Base-by-base conservation (phyloP, 1,140 invertebrate genomes). In the Caenorhabditis brenneri region DNA sequence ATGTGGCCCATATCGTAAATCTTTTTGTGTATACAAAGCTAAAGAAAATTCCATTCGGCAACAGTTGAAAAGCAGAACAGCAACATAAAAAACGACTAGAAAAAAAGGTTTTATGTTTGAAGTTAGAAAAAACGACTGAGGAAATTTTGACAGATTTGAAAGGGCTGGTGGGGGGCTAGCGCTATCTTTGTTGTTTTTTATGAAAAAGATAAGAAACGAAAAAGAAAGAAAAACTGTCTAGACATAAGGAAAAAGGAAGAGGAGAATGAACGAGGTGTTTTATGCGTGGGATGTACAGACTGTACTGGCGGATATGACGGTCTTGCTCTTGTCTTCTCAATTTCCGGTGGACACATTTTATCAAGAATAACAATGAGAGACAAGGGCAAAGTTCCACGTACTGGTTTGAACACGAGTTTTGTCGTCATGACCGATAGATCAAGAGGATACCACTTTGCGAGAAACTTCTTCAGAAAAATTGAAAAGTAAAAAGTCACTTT, bases 1-100 rank as follows among this genome's bases (percentile, higher is more conserved):
- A 74, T 74, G 15, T 74, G 65, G 65, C 36, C 65, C 65, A 74
- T 74, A 74, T 74, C 65, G 65, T 74, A 74, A 74, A 74, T 74
- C 65, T 74, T 74, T 74, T 39, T 74, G 65, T 74, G 58, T 65
- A 42, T 46, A 46, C 65, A 74, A 74, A 74, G 65, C 36, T n/a
- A 46, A 55, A 55, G 53, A 55, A 55, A 55, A 74, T 42, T 16
- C 15, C 31, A 65, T 6, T 36, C n/a, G 65, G 65, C 65, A 74
- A 74, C 65, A 74, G 33, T 74, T 9, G 65, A 42, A 39, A 65
- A 58, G 53, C 2, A 36, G 22, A 19, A 42, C 10, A 22, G 5
- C 65, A 10, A 39, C 39, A 0, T 42, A 31, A 74, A 36, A 36
- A 19, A 33, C 58, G 24, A 10, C 3, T 33, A 19, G 58, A 36